Conservation (phyloP, 1,140 invertebrate species). For the Brevipalpus yothersi region DNA sequence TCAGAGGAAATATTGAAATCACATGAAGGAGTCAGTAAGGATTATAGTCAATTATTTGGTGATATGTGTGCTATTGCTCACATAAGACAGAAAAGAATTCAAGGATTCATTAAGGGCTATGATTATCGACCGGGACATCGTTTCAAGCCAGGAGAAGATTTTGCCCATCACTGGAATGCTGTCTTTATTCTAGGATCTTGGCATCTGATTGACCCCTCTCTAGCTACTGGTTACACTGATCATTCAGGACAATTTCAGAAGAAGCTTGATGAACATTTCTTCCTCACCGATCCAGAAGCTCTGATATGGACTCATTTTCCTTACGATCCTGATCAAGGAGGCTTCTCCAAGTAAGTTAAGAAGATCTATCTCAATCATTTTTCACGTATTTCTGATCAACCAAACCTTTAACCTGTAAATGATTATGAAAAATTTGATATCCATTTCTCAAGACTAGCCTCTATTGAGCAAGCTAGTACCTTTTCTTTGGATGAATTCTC, state of each 20-base stretch:
- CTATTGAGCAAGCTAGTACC: too few species aligned
- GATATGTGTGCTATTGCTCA: conserved; percentile 16
- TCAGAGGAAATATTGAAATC: conserved; percentile 15
- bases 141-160: conserved; percentile 16
- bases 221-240: conserved; percentile 23
- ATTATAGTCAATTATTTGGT: conserved; percentile 18
- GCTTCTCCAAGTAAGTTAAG: not conserved
- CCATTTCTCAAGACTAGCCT: too few species aligned
- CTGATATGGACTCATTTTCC: conserved; percentile 29
- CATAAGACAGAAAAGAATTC: conserved; percentile 17
- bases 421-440: too few species aligned
- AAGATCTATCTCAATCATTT: too few species aligned
- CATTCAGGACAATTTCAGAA: conserved; percentile 16
- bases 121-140: conserved; percentile 17
- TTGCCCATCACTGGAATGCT: conserved; percentile 21
- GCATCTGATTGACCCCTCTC: conserved; percentile 17
- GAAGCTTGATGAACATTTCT: conserved; percentile 20
- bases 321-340: conserved; percentile 15
- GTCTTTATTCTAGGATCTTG: conserved; percentile 15
- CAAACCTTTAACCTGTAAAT: too few species aligned
- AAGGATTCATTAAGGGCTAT: conserved; percentile 19
- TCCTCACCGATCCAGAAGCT: conserved; percentile 28
- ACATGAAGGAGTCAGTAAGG: conserved; percentile 17
- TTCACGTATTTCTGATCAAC: too few species aligned
- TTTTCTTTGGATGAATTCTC: too few species aligned